Base-by-base conservation (phyloP, 2,888 invertebrate genomes). In the Leptinotarsa rubiginosa region DNA sequence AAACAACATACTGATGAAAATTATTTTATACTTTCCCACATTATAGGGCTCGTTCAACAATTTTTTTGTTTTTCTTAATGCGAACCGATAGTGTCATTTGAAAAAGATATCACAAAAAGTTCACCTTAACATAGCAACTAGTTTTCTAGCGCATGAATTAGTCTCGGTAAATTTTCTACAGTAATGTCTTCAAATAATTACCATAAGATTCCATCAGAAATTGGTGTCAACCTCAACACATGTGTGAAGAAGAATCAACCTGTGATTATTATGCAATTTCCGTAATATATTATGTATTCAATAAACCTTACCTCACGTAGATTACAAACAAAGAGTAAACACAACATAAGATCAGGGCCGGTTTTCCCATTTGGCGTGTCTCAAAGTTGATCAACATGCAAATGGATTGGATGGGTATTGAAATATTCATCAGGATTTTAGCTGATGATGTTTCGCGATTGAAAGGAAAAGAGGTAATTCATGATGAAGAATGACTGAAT, bases 311-410 rank as follows among this genome's bases (percentile, higher is more conserved):
- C 62, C 62, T 62, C 62, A 62, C 62, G 31, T 62, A 41, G 31
- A 62, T 31, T 41, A 62, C n/a, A 62, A 62, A 62, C 62, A 62
- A 62, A 62, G 62, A 62, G 62, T 62, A n/a, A 62, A 62, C 62
- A 56, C 62, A 62, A 31, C 62, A 18, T 62, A 62, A 62, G 62
- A 31, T 31, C 62, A 62, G 62, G 62, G 62, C 62, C 62, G 62
- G 62, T 41, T 62, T 41, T 62, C n/a, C n/a, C 41, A 62, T n/a
- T n/a, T 62, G 41, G 16, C 62, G 41, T 41, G 56, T 16, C 0
- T 50, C n/a, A n/a, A 50, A 56, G 56, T 20, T 62, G 59, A 59
- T 22, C 62, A 62, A 31, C 41, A 41, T 62, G 25, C n/a, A 41
- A 62, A 31, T 62, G n/a, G n/a, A 62, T 62, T 25, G n/a, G 31